phyloP scores from a whole-genome alignment of 92 coral and sea anemone genomes.

The Muricea muricata region DNA sequence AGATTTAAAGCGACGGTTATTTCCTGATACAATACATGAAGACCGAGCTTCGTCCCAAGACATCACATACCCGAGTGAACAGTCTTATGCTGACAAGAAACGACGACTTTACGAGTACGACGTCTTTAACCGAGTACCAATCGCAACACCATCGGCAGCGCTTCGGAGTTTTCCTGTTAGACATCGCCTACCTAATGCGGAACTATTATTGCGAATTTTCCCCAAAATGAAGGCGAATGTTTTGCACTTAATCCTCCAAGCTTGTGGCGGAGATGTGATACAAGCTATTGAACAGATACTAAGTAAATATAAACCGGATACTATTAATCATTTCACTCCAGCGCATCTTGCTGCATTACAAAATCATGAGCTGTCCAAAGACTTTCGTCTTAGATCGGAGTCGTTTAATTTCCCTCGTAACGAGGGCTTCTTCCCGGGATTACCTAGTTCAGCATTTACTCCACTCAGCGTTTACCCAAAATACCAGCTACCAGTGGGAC shows the following conservation, averaged over 20 bases:
- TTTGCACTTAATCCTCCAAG: constrained; percentile 88
- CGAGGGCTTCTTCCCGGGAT: constrained; percentile 18
- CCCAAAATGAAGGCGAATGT: constrained; percentile 95
- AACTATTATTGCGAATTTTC: constrained; percentile 88
- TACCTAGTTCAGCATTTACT: constrained; percentile 17
- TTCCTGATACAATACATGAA: constrained; percentile 16
- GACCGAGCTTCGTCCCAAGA: constrained; percentile 25
- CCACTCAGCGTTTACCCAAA: constrained; percentile 28
- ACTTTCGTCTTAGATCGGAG: constrained; percentile 22
- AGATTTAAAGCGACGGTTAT: constrained; percentile 36
- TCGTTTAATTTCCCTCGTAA: constrained; percentile 34
- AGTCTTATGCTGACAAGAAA: constrained; percentile 64
- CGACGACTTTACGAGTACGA: constrained; percentile 73
- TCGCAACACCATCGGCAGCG: constrained; percentile 23
- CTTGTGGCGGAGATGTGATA: constrained; percentile 90
- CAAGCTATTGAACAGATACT: constrained; percentile 97
- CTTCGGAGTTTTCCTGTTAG: constrained; percentile 59
- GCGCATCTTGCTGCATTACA: constrained; percentile 27
- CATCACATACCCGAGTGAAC: constrained; percentile 18
- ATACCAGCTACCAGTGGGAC: constrained; percentile 11
- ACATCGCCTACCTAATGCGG: constrained; percentile 87
- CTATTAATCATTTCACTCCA: constrained; percentile 25
- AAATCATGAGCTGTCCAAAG: constrained; percentile 20
- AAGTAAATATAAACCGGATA: constrained; percentile 70
- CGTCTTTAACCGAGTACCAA: constrained; percentile 46